phyloP scores from a whole-genome alignment of 2,797 vertebrate species.

The Pagetopsis macropterus region DNA sequence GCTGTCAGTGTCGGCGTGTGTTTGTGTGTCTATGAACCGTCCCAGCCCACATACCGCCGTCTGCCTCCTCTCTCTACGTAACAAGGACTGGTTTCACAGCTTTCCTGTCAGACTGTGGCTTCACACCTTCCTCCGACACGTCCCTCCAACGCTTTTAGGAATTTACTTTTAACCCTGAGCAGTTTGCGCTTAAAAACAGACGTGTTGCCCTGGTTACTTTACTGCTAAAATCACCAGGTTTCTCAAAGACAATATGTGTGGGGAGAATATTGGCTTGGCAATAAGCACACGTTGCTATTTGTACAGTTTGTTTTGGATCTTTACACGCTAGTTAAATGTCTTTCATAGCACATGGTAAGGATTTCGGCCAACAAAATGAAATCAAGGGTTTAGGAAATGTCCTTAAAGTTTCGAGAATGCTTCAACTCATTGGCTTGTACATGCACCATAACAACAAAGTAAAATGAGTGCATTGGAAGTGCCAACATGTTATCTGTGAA shows the following conservation, averaged over 20 bases:
- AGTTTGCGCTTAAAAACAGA: conserved; percentile 2
- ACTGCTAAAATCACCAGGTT: neutral
- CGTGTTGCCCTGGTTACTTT: neutral
- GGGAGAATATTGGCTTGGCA: neutral
- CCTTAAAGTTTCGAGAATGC: no score
- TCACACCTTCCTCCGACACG: conserved; percentile 35
- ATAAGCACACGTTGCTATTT: neutral
- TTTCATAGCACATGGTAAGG: neutral
- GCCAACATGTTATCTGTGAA: no score
- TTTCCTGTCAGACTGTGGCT: conserved; percentile 42
- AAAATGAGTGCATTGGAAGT: no score
- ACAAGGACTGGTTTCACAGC: conserved; percentile 59
- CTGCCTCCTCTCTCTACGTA: neutral
- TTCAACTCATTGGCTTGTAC: no score
- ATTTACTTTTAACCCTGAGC: conserved; percentile 8
- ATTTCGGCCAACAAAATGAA: neutral
- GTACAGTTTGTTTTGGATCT: neutral
- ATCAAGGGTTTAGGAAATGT: no score
- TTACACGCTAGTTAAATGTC: neutral
- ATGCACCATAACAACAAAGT: no score
- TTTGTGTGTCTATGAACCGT: neutral
- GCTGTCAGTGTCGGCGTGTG: no score
- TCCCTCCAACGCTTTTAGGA: conserved; percentile 7
- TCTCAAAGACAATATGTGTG: neutral
- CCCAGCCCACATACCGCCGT: conserved; percentile 29